Base-by-base conservation (phyloP, 2,888 invertebrate genomes). In the Sceliomorpha sp. region DNA sequence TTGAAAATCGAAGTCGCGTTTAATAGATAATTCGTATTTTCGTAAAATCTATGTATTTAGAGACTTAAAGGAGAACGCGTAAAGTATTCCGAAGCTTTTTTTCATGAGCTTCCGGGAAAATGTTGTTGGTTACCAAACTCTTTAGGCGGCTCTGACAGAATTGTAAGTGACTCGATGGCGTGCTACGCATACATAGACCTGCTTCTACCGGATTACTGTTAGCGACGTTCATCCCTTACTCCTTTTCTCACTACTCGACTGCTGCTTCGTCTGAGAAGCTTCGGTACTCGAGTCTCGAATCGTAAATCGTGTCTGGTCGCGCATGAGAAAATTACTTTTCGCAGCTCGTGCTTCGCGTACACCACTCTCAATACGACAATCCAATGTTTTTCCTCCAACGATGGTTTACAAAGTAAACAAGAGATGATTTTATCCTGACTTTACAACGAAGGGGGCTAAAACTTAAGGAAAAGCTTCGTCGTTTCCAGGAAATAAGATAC, bases 291-390 rank as follows among this genome's bases (percentile, higher is more conserved):
- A 59, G 47, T 58, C 48, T 66, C 64, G 58, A 72, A 67, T 73
- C 75, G 70, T 76, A 73, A 76, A 73, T 75, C 70, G 68, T 58
- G 60, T 62, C 58, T 60, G 72, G 66, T 66, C 60, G 70, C 67
- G 67, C 63, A 62, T 70, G 73, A 72, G 72, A 70, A 72, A 72
- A 72, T 72, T 70, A 72, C 70, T 70, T 72, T 67, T 70, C 67
- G 39, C 56, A 51, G 59, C 60, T 66, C 68, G 67, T 64, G 55
- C 67, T 56, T 27, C 59, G 45, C 36, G 59, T 67, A 63, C 60
- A 48, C 31, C 58, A 56, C 55, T 56, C 48, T 20, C 13, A 51
- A 44, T 39, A 62, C 50, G 56, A 51, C 70, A 59, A 72, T 66
- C 55, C 63, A 70, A 64, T 70, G 62, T 72, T 70, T 72, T 37